Evolutionary conservation across 2,113 vertebrate genomes (phyloP).

Genomic region (Lophotis ruficrista): DNA sequence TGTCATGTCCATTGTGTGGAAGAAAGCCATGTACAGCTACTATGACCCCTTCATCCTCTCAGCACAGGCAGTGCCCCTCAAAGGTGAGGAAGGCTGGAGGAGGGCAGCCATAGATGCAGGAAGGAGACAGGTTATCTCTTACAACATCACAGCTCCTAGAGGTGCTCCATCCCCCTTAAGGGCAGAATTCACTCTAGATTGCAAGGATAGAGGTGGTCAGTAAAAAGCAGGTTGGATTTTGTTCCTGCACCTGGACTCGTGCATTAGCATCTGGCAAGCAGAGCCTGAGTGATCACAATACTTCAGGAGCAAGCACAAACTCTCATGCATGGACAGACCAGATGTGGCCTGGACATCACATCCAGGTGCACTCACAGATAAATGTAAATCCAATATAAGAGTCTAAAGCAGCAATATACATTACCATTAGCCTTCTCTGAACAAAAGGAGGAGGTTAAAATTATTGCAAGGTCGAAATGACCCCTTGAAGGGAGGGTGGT

Average conservation of each 20-base stretch:
- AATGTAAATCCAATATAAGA: not conserved
- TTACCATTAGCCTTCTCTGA: not conserved
- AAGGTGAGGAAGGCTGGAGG: slow-evolving; percentile 73
- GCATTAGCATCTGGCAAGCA: not conserved
- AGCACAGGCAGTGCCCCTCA: slow-evolving; percentile 74
- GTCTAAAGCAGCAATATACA: not conserved
- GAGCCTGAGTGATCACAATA: not conserved
- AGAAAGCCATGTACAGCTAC: slow-evolving; percentile 89
- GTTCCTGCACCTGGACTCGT: not conserved
- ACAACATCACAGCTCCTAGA: not conserved
- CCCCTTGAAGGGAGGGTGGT: not conserved
- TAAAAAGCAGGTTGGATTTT: not conserved
- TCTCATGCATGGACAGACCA: not conserved
- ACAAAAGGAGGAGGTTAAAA: not conserved
- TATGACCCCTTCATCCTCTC: slow-evolving; percentile 87
- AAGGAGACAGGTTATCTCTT: not conserved
- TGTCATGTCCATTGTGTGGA: slow-evolving; percentile 92
- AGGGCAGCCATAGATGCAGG: not conserved
- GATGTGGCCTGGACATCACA: not conserved
- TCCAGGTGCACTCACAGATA: not conserved
- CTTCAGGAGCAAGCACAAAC: not conserved
- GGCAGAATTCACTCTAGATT: not conserved
- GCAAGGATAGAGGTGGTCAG: not conserved
- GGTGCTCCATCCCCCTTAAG: not conserved
- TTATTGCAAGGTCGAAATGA: not conserved